phyloP scores from a whole-genome alignment of 2,113 vertebrate species.

The Antechinus stuartii region DNA sequence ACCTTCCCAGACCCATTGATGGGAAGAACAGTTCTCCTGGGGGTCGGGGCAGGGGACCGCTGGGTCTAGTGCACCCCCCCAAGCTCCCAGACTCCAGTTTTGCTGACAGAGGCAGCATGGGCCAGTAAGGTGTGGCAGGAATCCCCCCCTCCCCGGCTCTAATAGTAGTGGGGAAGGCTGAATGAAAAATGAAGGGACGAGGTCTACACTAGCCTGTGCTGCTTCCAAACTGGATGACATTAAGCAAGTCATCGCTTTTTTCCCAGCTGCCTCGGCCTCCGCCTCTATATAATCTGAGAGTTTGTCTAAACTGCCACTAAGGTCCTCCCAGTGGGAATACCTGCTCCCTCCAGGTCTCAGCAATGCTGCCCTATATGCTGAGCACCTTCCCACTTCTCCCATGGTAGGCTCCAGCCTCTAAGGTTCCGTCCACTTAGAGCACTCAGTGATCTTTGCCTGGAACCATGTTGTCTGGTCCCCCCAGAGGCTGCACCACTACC shows the following conservation, averaged over 20 bases:
- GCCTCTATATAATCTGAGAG: background rate
- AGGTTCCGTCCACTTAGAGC: background rate
- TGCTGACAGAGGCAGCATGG: background rate
- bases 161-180: background rate
- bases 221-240: background rate
- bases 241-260: background rate
- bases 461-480: background rate
- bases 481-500: background rate
- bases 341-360: too few species aligned
- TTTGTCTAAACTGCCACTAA: background rate
- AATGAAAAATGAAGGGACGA: background rate
- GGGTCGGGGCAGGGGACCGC: constrained; percentile 38
- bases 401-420: too few species aligned
- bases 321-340: background rate
- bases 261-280: background rate
- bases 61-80: constrained; percentile 49
- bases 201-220: too few species aligned
- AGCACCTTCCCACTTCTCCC: too few species aligned
- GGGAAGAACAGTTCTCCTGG: constrained; percentile 76
- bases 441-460: background rate
- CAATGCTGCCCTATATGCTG: too few species aligned
- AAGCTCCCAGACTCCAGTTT: background rate
- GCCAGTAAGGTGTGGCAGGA: background rate
- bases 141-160: background rate
- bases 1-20: constrained; percentile 70